Percentiles rank a stretch among this genome's conserved stretches.
phyloP scores from a whole-genome alignment of 2,113 vertebrate genomes.

The Antigone vipio region DNA sequence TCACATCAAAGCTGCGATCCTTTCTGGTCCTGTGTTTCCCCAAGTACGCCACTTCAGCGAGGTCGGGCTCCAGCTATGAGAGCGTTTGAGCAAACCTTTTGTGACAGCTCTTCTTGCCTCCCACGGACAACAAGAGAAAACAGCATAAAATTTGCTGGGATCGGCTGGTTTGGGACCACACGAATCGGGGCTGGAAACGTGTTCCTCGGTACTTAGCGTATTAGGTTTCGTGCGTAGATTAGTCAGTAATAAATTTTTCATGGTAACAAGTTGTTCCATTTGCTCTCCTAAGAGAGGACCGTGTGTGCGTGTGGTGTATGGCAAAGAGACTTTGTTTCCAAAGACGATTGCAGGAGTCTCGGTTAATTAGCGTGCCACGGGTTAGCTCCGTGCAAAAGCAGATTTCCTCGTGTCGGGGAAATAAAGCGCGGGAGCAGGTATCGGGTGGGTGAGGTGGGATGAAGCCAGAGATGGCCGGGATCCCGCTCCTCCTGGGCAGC shows the following conservation, averaged over 20 bases:
- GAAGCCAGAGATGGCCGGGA: neutral
- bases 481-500: neutral
- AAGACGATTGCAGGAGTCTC: neutral
- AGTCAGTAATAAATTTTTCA: constrained; percentile 7
- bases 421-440: neutral
- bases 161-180: neutral
- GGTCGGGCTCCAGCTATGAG: neutral
- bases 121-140: fast-evolving
- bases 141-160: neutral
- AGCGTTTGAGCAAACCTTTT: neutral
- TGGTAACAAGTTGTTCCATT: constrained; percentile 11
- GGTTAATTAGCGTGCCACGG: neutral
- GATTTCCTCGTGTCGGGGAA: neutral
- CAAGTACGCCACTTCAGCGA: fast-evolving
- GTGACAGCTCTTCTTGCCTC: neutral
- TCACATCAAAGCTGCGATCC: neutral
- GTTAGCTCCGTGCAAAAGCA: neutral
- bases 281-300: neutral
- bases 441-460: neutral
- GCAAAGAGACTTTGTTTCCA: neutral
- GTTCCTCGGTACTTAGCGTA: fast-evolving
- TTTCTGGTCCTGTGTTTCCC: neutral
- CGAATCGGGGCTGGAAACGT: neutral
- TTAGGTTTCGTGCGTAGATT: neutral
- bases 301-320: neutral